Evolutionary conservation across 2,113 vertebrate species (phyloP), one percentile per base, ranked within the genome.

Genomic region (Muntiacus muntjak): DNA sequence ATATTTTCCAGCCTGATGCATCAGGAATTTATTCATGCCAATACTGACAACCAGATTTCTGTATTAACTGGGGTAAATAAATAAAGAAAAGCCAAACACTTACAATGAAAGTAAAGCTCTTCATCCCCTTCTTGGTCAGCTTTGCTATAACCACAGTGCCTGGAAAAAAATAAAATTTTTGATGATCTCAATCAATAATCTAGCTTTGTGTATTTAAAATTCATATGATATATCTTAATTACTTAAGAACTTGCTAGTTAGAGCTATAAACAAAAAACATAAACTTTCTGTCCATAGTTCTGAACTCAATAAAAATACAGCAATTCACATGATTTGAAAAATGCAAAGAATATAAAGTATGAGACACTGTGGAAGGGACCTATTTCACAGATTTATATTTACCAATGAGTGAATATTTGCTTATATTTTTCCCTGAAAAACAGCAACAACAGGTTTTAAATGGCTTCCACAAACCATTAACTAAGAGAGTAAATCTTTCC

Each of bases 21-120:
- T 98, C 95, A 92, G 67, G 96, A 97, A 92, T 97, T 96, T 97
- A 88, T 97, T 97, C 86, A 87, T 97, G 94, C 64, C 79, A 88
- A 25, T 95, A 88, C 0, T 96, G 83, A 91, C 43, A 93, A 85
- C 40, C 88, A 93, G 57, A 36, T 97, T 89, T 95, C 76, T 96
- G 81, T 45, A 81, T 89, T 94, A 98, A 96, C 25, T 94, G 95
- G 96, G 81, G 16, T 96, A 91, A 26, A 92, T 9, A 86, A n/a
- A 36, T 26, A 4, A 97, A 95, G 98, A 97, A 98, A 99, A 98
- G 96, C 98, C 98, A 98, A 99, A 99, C 98, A 99, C 99, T 99
- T 99, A 99, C 99, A 99, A 99, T 99, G 99, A 99, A 99, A 99
- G 99, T 99, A 99, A 97, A 99, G 99, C 98, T 99, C 99, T 99